Conservation (phyloP, 2,797 vertebrate species). For the Channa striata region DNA sequence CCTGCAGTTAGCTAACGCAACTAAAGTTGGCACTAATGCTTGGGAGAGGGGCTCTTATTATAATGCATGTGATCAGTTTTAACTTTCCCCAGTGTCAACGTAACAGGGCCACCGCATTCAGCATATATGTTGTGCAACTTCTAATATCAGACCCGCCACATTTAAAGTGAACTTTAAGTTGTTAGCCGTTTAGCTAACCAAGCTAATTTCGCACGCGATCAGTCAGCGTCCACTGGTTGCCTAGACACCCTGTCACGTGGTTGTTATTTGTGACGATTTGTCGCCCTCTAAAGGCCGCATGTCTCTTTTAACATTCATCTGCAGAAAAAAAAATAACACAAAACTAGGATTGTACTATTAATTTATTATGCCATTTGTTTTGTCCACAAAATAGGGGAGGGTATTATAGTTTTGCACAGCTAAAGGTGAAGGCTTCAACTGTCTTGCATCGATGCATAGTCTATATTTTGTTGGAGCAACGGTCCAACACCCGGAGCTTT, state of each 20-base stretch:
- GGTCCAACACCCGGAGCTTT: too few relatives aligned
- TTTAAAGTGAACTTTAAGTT: neutral
- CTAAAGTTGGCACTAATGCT: neutral
- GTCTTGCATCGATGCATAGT: too few relatives aligned
- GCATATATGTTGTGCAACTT: too few relatives aligned
- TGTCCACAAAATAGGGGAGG: neutral
- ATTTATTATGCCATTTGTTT: too few relatives aligned
- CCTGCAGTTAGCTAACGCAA: neutral
- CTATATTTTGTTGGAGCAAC: too few relatives aligned
- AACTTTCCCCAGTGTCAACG: neutral
- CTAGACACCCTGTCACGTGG: conserved; percentile 43
- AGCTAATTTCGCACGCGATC: neutral
- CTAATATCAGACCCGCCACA: neutral
- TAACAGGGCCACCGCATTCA: neutral
- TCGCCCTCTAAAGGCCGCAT: conserved; percentile 61
- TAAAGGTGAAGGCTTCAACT: neutral
- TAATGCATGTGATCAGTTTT: neutral
- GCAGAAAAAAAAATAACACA: too few relatives aligned
- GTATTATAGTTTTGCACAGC: neutral
- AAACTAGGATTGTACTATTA: too few relatives aligned
- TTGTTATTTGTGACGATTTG: conserved; percentile 16
- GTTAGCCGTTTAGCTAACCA: conserved; percentile 19
- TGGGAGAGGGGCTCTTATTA: neutral
- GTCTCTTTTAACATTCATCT: neutral
- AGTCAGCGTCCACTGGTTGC: conserved; percentile 67